Conservation (phyloP, 2,797 vertebrate genomes). For the Setipinna tenuifilis region DNA sequence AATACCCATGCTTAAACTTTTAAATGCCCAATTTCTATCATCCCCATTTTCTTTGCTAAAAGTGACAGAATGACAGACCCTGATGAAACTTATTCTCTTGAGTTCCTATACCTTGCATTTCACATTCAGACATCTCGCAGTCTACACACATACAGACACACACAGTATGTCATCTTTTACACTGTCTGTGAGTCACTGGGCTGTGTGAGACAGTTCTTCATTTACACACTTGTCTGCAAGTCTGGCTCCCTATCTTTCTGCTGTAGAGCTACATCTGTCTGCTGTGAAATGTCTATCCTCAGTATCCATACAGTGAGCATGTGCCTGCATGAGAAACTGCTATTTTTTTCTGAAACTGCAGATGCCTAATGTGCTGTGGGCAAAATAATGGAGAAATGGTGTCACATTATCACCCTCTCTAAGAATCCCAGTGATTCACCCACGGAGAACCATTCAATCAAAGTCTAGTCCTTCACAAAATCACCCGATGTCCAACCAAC, state of each 20-base stretch:
- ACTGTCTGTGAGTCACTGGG: background rate
- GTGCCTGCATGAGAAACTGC: too few relatives aligned
- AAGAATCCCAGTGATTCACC: background rate
- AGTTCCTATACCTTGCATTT: background rate
- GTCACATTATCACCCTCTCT: background rate
- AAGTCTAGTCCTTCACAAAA: background rate
- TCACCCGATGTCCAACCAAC: background rate
- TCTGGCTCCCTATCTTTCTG: background rate
- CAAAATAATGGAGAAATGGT: background rate
- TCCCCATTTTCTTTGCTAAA: too few relatives aligned
- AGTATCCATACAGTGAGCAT: too few relatives aligned
- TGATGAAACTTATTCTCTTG: background rate
- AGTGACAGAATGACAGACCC: background rate
- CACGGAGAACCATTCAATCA: background rate
- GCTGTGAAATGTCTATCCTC: too few relatives aligned
- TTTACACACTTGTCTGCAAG: background rate
- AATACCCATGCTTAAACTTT: too few relatives aligned
- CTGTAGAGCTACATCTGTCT: too few relatives aligned
- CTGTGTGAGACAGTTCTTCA: background rate
- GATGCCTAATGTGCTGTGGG: background rate
- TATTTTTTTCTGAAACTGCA: background rate
- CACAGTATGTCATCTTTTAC: background rate
- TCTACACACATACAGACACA: too few relatives aligned
- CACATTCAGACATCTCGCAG: too few relatives aligned
- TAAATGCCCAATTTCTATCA: too few relatives aligned